A percentile compares a stretch with the other conserved stretches of the same genome.
Conservation (phyloP, 2,888 invertebrate genomes). For the Cerceris rybyensis region DNA sequence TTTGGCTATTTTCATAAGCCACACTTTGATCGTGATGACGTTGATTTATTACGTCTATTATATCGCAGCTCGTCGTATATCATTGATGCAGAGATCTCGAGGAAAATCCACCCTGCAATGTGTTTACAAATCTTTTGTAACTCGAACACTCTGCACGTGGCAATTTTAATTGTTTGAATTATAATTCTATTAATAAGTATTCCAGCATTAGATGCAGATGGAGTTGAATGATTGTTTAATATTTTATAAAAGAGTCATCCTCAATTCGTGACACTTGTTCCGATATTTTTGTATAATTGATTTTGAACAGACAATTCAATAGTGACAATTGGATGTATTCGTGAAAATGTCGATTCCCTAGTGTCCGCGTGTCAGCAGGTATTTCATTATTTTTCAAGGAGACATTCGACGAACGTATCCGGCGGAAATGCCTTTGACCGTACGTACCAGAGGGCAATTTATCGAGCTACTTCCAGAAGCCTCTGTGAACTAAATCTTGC, state of each 20-base stretch:
- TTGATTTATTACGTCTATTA: too few relatives aligned
- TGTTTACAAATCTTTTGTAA: too few relatives aligned
- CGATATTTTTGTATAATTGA: neutral
- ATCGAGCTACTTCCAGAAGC: conserved; percentile 49
- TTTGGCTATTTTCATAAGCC: neutral
- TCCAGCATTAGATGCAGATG: too few relatives aligned
- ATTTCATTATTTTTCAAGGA: conserved; percentile 46
- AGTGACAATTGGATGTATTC: conserved; percentile 2
- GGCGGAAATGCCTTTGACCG: conserved; percentile 50
- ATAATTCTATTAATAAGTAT: too few relatives aligned
- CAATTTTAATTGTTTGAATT: too few relatives aligned
- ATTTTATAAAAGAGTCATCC: too few relatives aligned
- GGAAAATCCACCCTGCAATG: too few relatives aligned
- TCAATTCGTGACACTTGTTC: too few relatives aligned
- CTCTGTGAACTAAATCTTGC: conserved; percentile 55
- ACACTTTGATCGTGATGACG: neutral
- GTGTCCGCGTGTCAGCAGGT: conserved; percentile 4
- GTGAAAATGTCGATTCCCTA: conserved; percentile 11
- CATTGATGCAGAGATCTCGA: too few relatives aligned
- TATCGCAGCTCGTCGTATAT: too few relatives aligned
- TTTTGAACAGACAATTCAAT: neutral
- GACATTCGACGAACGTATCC: conserved; percentile 23
- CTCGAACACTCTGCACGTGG: too few relatives aligned
- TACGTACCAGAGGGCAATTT: conserved; percentile 44
- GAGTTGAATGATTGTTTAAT: too few relatives aligned